phyloP scores from a whole-genome alignment of 2,888 invertebrate species.

The Lucinisca nassula region DNA sequence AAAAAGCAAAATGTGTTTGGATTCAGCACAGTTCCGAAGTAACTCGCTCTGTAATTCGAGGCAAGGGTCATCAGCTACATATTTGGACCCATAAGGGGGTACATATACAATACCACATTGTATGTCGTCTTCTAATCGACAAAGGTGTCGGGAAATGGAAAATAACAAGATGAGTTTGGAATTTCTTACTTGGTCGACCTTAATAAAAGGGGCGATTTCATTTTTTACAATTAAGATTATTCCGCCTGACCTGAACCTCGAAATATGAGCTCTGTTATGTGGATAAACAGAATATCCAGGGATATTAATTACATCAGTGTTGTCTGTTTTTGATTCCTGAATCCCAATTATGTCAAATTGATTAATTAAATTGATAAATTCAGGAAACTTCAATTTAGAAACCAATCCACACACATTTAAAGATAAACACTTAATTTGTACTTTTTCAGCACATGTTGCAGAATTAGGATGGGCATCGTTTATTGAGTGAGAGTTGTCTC shows the following conservation, averaged over 20 bases:
- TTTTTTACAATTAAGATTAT: neutral
- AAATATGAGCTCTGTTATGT: neutral
- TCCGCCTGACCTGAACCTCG: neutral
- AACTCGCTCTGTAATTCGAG: neutral
- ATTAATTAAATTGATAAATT: no score
- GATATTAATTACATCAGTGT: no score
- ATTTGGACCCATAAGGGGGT: neutral
- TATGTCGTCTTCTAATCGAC: neutral
- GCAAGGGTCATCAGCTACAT: neutral
- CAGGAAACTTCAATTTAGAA: no score
- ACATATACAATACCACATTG: neutral
- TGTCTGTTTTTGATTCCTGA: no score
- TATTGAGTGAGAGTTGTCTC: no score
- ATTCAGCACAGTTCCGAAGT: neutral
- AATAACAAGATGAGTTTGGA: neutral
- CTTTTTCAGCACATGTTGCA: no score
- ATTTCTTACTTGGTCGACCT: neutral
- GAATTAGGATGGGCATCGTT: no score
- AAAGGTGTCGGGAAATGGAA: neutral
- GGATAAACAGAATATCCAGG: no score
- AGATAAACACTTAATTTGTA: no score
- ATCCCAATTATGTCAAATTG: no score
- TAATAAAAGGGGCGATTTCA: neutral
- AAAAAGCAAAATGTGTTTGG: neutral
- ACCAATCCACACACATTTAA: no score